Evolutionary conservation across 2,797 vertebrate genomes (phyloP), one percentile per base, ranked within the genome.

Genomic region (Pangasius djambal): DNA sequence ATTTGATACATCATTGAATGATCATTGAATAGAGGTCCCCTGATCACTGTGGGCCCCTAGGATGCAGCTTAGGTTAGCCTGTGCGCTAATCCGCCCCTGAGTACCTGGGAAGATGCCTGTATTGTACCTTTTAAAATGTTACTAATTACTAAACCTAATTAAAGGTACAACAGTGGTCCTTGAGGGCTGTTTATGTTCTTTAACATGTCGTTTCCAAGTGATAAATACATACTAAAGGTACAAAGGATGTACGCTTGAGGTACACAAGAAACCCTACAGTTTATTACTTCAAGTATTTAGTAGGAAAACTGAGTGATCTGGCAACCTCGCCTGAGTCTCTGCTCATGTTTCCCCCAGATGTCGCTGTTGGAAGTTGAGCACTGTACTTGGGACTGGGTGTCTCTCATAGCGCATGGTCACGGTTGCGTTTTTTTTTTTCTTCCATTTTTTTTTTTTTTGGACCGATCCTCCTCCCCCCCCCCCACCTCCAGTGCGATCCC

Each of bases 321-420:
- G 81, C 50, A 63, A 63, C 72, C 20, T 34, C 3, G n/a, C 6
- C 18, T 15, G 9, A 10, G 6, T 65, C 40, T 44, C 8, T 9
- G 20, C 31, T 50, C 28, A 31, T 70, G 37, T 87, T 74, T 85
- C 94, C 94, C 91, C 90, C 93, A 95, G 95, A 94, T 95, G 96
- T 96, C 95, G 95, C 96, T 96, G 95, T 96, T 87, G 94, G 93
- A 91, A 93, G 92, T 92, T 78, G 86, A 50, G 91, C 89, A 65
- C 28, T 88, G 92, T 93, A 87, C 89, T 94, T 92, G 84, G 67
- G 50, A 31, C 65, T 20, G 65, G 28, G 6, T 59, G 59, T 48
- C 95, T 94, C 95, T 94, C 95, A 95, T 91, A 61, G 89, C 92
- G 88, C 93, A 93, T 94, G 94, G 92, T 93, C 92, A 25, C 59